Base-by-base conservation (phyloP, 2,797 vertebrate species). In the Cottoperca gobio region DNA sequence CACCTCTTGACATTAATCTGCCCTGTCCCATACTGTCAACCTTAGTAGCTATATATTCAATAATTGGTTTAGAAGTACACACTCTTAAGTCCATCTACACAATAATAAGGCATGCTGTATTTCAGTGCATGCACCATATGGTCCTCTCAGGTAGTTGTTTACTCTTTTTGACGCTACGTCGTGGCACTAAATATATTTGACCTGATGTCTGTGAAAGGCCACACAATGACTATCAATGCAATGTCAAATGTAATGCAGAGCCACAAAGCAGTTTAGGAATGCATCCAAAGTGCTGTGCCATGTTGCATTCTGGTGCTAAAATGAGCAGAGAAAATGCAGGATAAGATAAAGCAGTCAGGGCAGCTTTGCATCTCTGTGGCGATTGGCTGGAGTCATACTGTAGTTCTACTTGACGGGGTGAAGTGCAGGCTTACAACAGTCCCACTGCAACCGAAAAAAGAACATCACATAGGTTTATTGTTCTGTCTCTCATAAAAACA, bases 201-300 rank as follows among this genome's bases (percentile, higher is more conserved):
- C 82, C 72, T 60, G 31, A 70, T 81, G 79, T 79, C 68, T 83
- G 78, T 70, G 61, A 90, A 87, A 74, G 70, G 53, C 73, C 67
- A 68, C 46, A 63, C 46, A 65, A 81, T 80, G 77, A 85, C 84
- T 90, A 83, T 93, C 90, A 89, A 81, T 88, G 73, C 81, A 49
- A 90, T 87, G 89, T 89, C 76, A 93, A 92, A 93, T 91, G 91
- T 89, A 88, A 88, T 87, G 64, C 70, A 74, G 91, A 90, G 86
- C 85, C 85, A 89, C 91, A 91, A 89, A 92, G 88, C 73, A 79
- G 83, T 86, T 73, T 26, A 80, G 85, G 88, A 94, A 92, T 94
- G 90, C 55, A 35, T 76, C 65, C 66, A 69, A 84, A 84, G 81
- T 55, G 61, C 66, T 76, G 73, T 81, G 81, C 64, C 82, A 87